Conservation (phyloP, 2,888 invertebrate genomes). For the Ectemnius cavifrons region DNA sequence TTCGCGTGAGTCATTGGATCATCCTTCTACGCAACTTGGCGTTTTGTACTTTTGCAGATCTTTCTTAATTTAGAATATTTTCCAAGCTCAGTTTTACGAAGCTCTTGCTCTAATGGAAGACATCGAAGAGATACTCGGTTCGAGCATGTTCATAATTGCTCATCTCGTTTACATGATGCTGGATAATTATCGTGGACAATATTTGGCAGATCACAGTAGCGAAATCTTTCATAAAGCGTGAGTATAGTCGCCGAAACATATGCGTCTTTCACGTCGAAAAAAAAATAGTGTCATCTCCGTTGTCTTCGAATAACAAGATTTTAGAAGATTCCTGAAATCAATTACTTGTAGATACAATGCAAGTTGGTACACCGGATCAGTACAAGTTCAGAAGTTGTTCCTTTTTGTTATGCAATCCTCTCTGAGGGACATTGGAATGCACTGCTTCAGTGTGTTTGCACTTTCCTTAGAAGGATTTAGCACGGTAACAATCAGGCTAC, state of each 20-base stretch:
- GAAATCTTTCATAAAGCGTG: slow-evolving; percentile 5
- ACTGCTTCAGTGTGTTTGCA: background rate
- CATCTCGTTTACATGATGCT: slow-evolving; percentile 2
- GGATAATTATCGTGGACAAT: slow-evolving; percentile 4
- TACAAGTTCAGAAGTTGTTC: slow-evolving; percentile 3
- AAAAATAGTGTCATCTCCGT: background rate
- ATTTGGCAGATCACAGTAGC: background rate
- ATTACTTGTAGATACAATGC: background rate
- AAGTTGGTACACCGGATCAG: slow-evolving; percentile 1
- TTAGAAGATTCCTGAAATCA: background rate
- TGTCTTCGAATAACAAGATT: background rate
- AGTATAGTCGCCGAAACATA: background rate
- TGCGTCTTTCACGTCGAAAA: background rate
- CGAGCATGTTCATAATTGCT: background rate
- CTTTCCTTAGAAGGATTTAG: slow-evolving; percentile 9
- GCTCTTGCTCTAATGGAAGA: background rate
- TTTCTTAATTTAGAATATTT: no score
- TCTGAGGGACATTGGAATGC: background rate
- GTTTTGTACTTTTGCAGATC: background rate
- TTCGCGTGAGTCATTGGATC: slow-evolving; percentile 18
- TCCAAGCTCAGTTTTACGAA: background rate
- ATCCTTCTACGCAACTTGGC: background rate
- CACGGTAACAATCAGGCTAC: slow-evolving; percentile 1
- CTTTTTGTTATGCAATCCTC: slow-evolving; percentile 3
- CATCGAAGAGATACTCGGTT: background rate